Evolutionary conservation across 2,888 invertebrate genomes (phyloP), one percentile per base, ranked within the genome.

Genomic region (Andrena bicolor): DNA sequence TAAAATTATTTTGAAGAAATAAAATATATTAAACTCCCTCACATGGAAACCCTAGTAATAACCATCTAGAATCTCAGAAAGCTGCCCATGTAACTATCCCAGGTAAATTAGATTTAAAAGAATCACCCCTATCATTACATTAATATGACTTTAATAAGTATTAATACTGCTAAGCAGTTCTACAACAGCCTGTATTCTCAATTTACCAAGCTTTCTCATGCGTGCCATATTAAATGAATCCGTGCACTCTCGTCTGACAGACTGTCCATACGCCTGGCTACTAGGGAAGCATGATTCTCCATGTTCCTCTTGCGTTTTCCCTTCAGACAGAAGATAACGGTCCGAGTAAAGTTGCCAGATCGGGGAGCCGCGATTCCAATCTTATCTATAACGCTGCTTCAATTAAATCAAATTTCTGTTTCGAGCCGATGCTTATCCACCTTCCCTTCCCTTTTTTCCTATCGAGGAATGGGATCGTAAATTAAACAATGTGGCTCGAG

Each of bases 371-470:
- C 20, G 61, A 61, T 61, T 35, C 7, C 10, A 20, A 61, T 61
- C 61, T 35, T 58, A 10, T 56, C 41, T 71, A 60, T n/a, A 58
- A 28, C n/a, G 56, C 20, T 69, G 56, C 70, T 51, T 73, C 63
- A 26, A 6, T 56, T 23, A 58, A 53, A 58, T 26, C 8, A 8
- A 35, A 20, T 48, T 58, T 8, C 32, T 32, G 64, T 32, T 58
- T 32, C 28, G 48, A 23, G 49, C 28, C 23, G 56, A 48, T 58
- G 32, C 28, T 8, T 20, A 28, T n/a, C 41, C 30, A 6, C 23
- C 41, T 35, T 16, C 23, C 10, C 26, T 10, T 10, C 23, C 23
- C 23, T 5, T 32, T 20, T 30, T 8, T 72, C 56, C 2, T 23
- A n/a, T 10, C 30, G 7, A 16, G 23, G 13, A 20, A 23, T 16